Conservation (phyloP, 2,888 invertebrate species). For the Ectemnius cavifrons region DNA sequence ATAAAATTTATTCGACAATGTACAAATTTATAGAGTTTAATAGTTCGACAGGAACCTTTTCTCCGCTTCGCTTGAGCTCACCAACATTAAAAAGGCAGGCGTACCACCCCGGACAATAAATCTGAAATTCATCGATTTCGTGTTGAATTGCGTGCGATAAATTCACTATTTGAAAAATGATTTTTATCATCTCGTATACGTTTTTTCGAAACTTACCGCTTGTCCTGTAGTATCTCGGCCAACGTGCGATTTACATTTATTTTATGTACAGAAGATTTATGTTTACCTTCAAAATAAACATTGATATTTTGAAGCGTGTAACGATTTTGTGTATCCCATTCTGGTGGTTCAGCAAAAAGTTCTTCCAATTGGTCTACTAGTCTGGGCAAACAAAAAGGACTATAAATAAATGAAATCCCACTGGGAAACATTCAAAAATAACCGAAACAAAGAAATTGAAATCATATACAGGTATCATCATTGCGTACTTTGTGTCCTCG, state of each 20-base stretch:
- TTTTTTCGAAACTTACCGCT: conserved; percentile 77
- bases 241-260: conserved; percentile 81
- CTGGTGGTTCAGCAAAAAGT: conserved; percentile 84
- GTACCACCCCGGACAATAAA: conserved; percentile 83
- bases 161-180: too few species aligned
- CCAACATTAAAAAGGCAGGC: conserved; percentile 83
- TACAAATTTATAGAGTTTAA: conserved; percentile 36
- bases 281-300: conserved; percentile 87
- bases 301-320: conserved; percentile 83
- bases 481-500: conserved; percentile 83
- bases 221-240: conserved; percentile 80
- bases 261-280: conserved; percentile 81
- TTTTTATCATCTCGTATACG: too few species aligned
- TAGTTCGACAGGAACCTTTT: conserved; percentile 81
- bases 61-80: conserved; percentile 81
- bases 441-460: neutral
- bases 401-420: conserved; percentile 25
- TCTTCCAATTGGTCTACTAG: conserved; percentile 82
- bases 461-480: conserved; percentile 48
- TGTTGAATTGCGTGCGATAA: neutral
- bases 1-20: conserved; percentile 23
- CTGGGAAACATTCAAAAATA: conserved; percentile 28
- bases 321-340: conserved; percentile 85
- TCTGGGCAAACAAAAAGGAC: conserved; percentile 71
- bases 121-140: conserved; percentile 68